Conservation (phyloP, 2,797 vertebrate genomes). For the Florisuga fusca region DNA sequence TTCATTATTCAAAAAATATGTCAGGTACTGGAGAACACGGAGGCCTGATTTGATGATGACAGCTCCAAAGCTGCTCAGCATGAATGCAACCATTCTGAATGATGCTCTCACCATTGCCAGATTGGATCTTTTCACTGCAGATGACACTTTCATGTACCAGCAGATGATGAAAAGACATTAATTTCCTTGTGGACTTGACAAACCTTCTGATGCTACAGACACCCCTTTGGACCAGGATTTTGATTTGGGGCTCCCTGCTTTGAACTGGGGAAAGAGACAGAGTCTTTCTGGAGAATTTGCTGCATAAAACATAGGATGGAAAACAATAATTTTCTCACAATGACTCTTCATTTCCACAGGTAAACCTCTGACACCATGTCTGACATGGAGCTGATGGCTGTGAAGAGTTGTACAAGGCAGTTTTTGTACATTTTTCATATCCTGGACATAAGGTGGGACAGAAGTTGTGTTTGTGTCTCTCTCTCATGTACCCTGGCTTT, state of each 20-base stretch:
- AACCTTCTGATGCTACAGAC: not conserved
- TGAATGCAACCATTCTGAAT: not conserved
- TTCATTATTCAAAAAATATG: conserved; percentile 16
- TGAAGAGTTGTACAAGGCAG: not conserved
- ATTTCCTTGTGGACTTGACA: not conserved
- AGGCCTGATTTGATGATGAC: not conserved
- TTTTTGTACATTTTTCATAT: not conserved
- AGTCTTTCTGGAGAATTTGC: not conserved
- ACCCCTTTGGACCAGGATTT: not conserved
- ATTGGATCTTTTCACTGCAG: not conserved
- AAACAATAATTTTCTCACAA: not conserved
- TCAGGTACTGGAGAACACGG: not conserved
- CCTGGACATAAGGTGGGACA: not conserved
- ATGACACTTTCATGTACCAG: not conserved
- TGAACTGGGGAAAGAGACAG: not conserved
- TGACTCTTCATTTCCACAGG: not conserved
- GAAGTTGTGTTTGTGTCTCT: not conserved
- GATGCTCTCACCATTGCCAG: not conserved
- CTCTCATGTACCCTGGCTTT: not conserved
- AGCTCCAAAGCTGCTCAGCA: not conserved
- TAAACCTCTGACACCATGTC: not conserved
- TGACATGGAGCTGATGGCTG: not conserved
- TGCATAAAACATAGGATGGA: not conserved
- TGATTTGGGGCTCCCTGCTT: not conserved
- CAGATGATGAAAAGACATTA: not conserved